Conservation (phyloP, 2,113 vertebrate genomes). For the Sinosuthora webbiana region DNA sequence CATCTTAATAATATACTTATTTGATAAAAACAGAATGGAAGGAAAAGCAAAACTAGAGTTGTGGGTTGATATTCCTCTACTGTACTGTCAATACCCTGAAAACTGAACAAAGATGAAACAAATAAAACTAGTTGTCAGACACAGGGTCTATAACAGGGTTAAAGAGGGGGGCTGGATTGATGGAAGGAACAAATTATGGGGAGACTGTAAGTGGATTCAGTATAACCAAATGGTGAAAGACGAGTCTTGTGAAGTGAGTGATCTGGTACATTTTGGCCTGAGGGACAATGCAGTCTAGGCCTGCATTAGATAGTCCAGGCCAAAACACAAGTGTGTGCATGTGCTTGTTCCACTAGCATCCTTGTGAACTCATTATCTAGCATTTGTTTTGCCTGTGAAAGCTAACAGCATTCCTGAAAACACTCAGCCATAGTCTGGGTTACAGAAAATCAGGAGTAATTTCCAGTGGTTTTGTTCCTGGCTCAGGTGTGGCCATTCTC, state of each 20-base stretch:
- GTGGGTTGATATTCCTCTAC: background rate
- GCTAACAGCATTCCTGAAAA: background rate
- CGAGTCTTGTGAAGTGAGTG: background rate
- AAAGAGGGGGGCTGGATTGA: background rate
- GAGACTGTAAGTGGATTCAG: background rate
- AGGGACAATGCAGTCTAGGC: background rate
- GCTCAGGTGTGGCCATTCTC: background rate
- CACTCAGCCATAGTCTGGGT: background rate
- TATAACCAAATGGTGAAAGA: background rate
- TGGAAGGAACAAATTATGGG: background rate
- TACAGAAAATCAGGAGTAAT: background rate
- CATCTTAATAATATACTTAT: background rate
- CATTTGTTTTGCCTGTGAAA: background rate
- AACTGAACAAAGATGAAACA: background rate
- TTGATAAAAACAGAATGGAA: background rate
- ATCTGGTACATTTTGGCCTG: background rate
- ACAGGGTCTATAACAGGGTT: background rate
- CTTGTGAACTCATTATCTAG: background rate
- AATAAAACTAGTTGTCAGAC: background rate
- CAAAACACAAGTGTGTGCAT: background rate
- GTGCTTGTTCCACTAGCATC: rapidly evolving
- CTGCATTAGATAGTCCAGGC: background rate
- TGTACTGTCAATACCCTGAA: background rate
- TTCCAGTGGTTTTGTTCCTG: background rate
- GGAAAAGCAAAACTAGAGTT: background rate